Base-by-base conservation (phyloP, 2,888 invertebrate species). In the Torymus texanus region DNA sequence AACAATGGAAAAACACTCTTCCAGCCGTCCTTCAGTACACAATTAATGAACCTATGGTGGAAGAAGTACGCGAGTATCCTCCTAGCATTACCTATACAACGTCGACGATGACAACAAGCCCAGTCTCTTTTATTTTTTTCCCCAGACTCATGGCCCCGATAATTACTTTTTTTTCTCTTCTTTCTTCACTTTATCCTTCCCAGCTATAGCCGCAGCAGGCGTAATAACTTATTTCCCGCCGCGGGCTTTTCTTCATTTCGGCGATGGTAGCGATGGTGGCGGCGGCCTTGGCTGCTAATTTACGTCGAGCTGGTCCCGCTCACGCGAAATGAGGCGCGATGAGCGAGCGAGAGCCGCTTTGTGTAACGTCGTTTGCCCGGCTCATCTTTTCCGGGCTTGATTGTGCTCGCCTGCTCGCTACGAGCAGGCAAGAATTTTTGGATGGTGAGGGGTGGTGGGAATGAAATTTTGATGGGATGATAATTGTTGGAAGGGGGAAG, bases 171-270 rank as follows among this genome's bases (percentile, higher is more conserved):
- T 73, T 55, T 56, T 4, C 24, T 13, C 21, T 29, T 13, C 16
- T 41, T 4, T 14, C 50, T 14, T 12, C 14, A 3, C 50, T n/a
- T 14, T 50, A 1, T 10, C 18, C 12, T 50, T 58, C 8, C 41
- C 41, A 41, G 10, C 41, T 41, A 2, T 21, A 41, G 41, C 41
- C 1, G 8, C 41, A 41, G 41, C 41, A 41, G 41, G n/a, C 50
- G n/a, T 76, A 76, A 76, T 76, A 76, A 58, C 70, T 71, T 76
- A 63, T 76, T 76, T 71, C n/a, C 18, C n/a, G 16, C 8, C 51
- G 11, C 10, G 24, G 24, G 61, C 62, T 58, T 65, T 65, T 74
- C 56, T 66, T 76, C 76, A 50, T 59, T 70, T 70, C 14, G 41
- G 53, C 41, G n/a, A 14, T 63, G 18, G 11, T 41, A 21, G 53